Evolutionary conservation across 1,140 invertebrate species (phyloP).

Genomic region (Monochamus saltuarius): DNA sequence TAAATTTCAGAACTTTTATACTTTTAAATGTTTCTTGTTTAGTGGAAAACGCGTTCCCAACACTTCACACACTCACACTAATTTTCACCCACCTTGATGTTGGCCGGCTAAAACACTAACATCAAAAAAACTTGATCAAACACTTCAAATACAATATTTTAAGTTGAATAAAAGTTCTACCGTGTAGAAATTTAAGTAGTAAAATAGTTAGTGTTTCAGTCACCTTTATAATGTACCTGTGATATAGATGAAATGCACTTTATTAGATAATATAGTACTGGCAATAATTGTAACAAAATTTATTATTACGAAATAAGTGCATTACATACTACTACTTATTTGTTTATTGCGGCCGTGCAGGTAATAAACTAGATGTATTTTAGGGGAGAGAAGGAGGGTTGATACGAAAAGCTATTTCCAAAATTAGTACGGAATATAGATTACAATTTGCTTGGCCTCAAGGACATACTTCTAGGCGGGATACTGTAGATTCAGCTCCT

Average conservation of each 20-base stretch:
- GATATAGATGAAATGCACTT: not conserved
- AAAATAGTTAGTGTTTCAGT: conserved; percentile 8
- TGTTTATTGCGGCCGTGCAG: conserved; percentile 16
- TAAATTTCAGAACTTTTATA: conserved; percentile 2
- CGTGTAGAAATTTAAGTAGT: not conserved
- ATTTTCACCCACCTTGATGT: conserved; percentile 1
- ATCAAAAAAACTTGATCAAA: not conserved
- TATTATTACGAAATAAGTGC: conserved; percentile 3
- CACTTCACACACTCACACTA: conserved; percentile 7
- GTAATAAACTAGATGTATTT: conserved; percentile 21
- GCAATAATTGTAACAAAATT: not conserved
- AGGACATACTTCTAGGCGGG: conserved; percentile 57
- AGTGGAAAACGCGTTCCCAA: conserved; percentile 13
- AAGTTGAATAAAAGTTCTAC: no score
- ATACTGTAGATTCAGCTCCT: conserved; percentile 59
- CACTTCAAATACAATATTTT: not conserved
- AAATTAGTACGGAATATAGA: conserved; percentile 82
- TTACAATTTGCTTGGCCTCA: conserved; percentile 87
- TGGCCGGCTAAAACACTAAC: not conserved
- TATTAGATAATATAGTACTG: not conserved
- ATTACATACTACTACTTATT: conserved; percentile 13
- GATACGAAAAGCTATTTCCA: conserved; percentile 69
- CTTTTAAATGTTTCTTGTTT: not conserved
- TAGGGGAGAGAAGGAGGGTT: conserved; percentile 48
- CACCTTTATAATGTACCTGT: conserved; percentile 1